Conservation (phyloP, 2,113 vertebrate genomes). For the Colistium nudipinnis region DNA sequence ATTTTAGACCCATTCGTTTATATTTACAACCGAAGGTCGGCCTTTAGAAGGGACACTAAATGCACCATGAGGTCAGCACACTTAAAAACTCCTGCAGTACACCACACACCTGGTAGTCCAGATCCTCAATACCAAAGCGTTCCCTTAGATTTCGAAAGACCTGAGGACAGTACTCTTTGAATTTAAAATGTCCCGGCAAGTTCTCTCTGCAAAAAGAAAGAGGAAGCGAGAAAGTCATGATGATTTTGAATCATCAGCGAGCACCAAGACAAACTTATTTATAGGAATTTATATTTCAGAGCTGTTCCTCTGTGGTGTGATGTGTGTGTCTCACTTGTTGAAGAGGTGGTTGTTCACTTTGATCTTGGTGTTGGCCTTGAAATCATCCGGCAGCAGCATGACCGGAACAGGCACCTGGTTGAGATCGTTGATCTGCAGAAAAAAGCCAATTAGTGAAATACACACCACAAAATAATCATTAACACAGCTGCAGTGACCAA, state of each 20-base stretch:
- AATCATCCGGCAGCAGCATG: conserved; percentile 95
- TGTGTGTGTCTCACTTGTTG: conserved; percentile 84
- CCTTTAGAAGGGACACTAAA: too few relatives aligned
- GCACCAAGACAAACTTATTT: not conserved
- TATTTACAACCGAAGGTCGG: too few relatives aligned
- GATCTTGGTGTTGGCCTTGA: conserved; percentile 95
- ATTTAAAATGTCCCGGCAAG: conserved; percentile 95
- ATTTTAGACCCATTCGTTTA: too few relatives aligned
- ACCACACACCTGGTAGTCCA: conserved; percentile 89
- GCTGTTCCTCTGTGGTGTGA: not conserved
- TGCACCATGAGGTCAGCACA: not conserved
- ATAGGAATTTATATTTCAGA: too few relatives aligned
- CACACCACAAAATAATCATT: not conserved
- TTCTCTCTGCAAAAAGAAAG: conserved; percentile 85
- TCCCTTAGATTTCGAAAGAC: conserved; percentile 95
- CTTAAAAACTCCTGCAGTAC: too few relatives aligned
- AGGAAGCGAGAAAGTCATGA: not conserved
- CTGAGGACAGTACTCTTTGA: conserved; percentile 96
- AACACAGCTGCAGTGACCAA: not conserved
- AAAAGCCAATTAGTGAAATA: not conserved
- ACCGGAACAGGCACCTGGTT: conserved; percentile 94
- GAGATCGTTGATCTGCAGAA: conserved; percentile 88
- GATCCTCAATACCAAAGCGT: conserved; percentile 91
- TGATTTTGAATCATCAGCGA: too few relatives aligned
- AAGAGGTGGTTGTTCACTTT: conserved; percentile 98